Evolutionary conservation across 2,113 vertebrate species (phyloP), one percentile per base, ranked within the genome.

Genomic region (Rhizomys pruinosus): DNA sequence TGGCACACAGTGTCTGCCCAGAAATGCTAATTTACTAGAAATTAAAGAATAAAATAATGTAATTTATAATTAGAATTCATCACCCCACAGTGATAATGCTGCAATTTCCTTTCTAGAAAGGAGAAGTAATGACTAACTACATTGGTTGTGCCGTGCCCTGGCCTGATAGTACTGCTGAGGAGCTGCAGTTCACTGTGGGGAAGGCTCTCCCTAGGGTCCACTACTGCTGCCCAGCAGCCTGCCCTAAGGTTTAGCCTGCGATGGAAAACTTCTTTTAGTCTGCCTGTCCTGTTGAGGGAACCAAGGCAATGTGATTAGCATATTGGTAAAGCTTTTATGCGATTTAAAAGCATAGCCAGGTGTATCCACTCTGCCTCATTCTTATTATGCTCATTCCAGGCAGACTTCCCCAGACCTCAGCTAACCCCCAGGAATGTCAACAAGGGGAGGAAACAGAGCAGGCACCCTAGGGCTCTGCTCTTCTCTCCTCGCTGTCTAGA

Each of bases 11-110:
- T 32, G 61, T 22, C 76, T 66, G 44, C 39, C 59, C 23, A 9
- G 77, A 68, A 94, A 34, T 57, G 47, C 85, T 22, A 34, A 66
- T 81, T 74, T 84, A 78, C 37, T 57, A 73, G 42, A 37, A 81
- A 85, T 90, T 71, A 81, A 81, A 94, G 77, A 74, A 66, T 20
- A 74, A 68, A 95, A 72, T 55, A 87, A 76, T 37, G 15, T 68
- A 20, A 47, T 63, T 90, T 93, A 39, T 71, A 72, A 80, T 34
- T 77, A 82, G 27, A 92, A 84, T 27, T 84, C 22, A 55, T 57
- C 4, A 1, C 68, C 55, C 84, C 71, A 74, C 63, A 80, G 66
- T 0, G 39, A 82, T 34, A 84, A 84, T 2, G 13, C n/a, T 34
- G 32, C 34, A 86, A 63, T 34, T 84, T 93, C 27, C 15, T 11